Percentiles rank a stretch among this genome's conserved stretches.
Conservation (phyloP, 2,113 vertebrate species). For the Chroicocephalus ridibundus region DNA sequence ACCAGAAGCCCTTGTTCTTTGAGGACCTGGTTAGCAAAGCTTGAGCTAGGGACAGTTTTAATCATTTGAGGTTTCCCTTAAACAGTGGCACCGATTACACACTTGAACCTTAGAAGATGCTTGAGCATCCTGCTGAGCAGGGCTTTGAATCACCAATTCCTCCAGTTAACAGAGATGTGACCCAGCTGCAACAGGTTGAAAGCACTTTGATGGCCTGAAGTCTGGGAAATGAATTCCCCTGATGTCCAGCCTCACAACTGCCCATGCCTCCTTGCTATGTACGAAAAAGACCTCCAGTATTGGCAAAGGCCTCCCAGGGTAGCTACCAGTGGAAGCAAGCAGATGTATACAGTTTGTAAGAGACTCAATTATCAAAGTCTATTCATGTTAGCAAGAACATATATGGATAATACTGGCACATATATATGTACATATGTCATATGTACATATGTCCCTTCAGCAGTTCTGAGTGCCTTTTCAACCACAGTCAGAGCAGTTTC, state of each 20-base stretch:
- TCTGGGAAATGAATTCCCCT: background rate
- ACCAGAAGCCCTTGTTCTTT: background rate
- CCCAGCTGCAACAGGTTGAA: background rate
- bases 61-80: background rate
- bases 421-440: fast-evolving
- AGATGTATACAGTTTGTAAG: background rate
- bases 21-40: background rate
- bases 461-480: background rate
- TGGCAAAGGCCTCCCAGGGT: background rate
- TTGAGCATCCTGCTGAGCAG: background rate
- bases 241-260: background rate
- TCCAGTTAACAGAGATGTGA: background rate
- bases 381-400: background rate
- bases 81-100: background rate
- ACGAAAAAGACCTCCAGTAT: background rate
- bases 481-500: background rate
- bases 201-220: background rate
- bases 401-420: background rate
- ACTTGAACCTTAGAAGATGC: background rate
- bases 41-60: background rate
- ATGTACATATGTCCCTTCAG: background rate
- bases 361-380: background rate
- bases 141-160: background rate
- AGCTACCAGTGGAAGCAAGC: background rate
- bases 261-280: background rate